Evolutionary conservation across 2,888 invertebrate species (phyloP).

Genomic region (Piscicola geometra): DNA sequence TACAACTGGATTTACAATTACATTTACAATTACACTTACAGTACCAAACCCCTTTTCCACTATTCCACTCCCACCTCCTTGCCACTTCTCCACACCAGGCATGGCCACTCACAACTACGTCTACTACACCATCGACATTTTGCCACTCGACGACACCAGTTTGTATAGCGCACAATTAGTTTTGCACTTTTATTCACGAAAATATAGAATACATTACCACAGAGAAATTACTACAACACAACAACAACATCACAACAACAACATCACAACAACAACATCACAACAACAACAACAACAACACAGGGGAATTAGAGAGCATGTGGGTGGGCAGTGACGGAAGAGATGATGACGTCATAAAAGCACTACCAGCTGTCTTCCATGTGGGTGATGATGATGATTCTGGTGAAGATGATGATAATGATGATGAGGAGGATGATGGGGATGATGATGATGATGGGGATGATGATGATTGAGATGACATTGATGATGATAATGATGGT

Average conservation of each 20-base stretch:
- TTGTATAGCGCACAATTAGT: not conserved
- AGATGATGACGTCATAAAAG: conserved; percentile 48
- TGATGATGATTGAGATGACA: not conserved
- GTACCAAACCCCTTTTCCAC: too few relatives aligned
- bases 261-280: not conserved
- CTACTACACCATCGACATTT: conserved; percentile 44
- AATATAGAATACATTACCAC: too few relatives aligned
- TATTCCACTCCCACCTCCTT: too few relatives aligned
- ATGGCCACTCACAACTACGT: conserved; percentile 52
- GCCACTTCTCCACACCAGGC: conserved; percentile 48
- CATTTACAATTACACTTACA: too few relatives aligned
- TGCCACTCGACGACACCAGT: conserved; percentile 38
- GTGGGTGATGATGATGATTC: too few relatives aligned
- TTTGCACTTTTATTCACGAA: too few relatives aligned
- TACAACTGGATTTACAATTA: too few relatives aligned
- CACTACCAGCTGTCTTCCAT: conserved; percentile 52
- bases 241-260: too few relatives aligned
- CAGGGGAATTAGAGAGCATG: conserved; percentile 21
- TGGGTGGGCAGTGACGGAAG: conserved; percentile 49
- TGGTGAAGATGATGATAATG: too few relatives aligned
- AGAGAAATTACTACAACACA: too few relatives aligned
- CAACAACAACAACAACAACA: not conserved
- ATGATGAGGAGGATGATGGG: too few relatives aligned
- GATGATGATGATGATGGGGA: too few relatives aligned
- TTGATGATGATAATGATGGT: not conserved